Conservation (phyloP, 53 echinoderm and acorn worm genomes). For the Holothuria leucospilota region DNA sequence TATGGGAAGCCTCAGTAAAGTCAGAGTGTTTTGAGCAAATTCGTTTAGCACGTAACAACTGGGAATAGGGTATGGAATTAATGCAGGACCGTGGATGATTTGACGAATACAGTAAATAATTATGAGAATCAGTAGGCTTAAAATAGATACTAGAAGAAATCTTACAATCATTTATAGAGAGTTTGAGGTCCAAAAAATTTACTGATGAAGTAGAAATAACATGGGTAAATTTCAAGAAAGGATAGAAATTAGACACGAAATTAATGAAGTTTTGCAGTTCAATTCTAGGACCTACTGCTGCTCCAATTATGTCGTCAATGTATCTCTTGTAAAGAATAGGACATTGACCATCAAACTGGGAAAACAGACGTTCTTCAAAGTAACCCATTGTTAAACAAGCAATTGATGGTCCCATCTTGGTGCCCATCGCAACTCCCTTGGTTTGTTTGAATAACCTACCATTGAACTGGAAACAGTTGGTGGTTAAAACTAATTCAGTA, state of each 20-base stretch:
- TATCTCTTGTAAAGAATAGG: not conserved
- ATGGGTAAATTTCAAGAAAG: conserved; percentile 9
- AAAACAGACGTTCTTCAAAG: conserved; percentile 1
- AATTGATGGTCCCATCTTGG: not conserved
- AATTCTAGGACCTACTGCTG: not conserved
- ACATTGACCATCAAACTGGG: not conserved
- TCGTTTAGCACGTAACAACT: conserved; percentile 10
- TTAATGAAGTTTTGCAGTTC: not conserved
- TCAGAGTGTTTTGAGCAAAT: conserved; percentile 1
- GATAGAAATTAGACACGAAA: not conserved
- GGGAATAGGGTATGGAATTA: not conserved
- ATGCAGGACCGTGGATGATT: not conserved
- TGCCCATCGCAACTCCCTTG: not conserved
- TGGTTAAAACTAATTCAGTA: not conserved
- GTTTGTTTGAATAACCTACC: not conserved
- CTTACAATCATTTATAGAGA: not conserved
- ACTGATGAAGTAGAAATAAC: not conserved
- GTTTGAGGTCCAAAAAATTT: not conserved
- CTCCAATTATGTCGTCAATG: too few species aligned
- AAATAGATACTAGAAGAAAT: not conserved
- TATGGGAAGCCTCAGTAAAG: not conserved
- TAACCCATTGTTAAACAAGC: not conserved
- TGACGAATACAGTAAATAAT: not conserved
- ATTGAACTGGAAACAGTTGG: too few species aligned
- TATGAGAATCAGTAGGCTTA: not conserved